Evolutionary conservation across 2,113 vertebrate species (phyloP).

Genomic region (Scortum barcoo): DNA sequence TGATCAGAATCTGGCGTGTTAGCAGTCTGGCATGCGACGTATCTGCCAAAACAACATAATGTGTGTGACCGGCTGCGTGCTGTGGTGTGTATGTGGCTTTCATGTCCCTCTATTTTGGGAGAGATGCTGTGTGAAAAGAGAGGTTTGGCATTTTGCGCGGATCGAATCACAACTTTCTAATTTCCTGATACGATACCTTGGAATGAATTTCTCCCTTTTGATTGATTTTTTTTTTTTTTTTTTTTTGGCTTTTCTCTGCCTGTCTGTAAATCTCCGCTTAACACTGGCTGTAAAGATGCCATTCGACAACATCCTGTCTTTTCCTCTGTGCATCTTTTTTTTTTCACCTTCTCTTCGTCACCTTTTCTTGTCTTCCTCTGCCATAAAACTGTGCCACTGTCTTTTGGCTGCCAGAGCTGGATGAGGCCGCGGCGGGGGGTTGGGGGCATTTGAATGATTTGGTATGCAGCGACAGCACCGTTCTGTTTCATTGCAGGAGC

Average conservation of each 20-base stretch:
- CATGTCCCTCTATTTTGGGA: background rate
- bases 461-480: slow-evolving; percentile 67
- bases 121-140: background rate
- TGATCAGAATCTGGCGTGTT: slow-evolving; percentile 12
- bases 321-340: background rate
- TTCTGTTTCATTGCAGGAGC: slow-evolving; percentile 75
- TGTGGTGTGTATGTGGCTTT: background rate
- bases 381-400: slow-evolving; percentile 8
- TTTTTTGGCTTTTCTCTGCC: too few relatives aligned
- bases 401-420: slow-evolving; percentile 32
- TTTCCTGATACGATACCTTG: slow-evolving; percentile 10
- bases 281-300: background rate
- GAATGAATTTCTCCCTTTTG: slow-evolving; percentile 7
- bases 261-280: slow-evolving; percentile 15
- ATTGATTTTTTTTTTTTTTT: slow-evolving; percentile 36
- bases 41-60: slow-evolving; percentile 14
- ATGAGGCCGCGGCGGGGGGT: background rate
- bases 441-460: slow-evolving; percentile 69
- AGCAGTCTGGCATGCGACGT: background rate
- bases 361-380: slow-evolving; percentile 11
- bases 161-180: slow-evolving; percentile 12
- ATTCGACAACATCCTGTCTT: slow-evolving; percentile 12
- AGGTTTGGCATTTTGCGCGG: background rate
- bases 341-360: background rate
- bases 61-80: slow-evolving; percentile 3